Evolutionary conservation across 2,113 vertebrate species (phyloP).

Genomic region (Spermophilus dauricus): DNA sequence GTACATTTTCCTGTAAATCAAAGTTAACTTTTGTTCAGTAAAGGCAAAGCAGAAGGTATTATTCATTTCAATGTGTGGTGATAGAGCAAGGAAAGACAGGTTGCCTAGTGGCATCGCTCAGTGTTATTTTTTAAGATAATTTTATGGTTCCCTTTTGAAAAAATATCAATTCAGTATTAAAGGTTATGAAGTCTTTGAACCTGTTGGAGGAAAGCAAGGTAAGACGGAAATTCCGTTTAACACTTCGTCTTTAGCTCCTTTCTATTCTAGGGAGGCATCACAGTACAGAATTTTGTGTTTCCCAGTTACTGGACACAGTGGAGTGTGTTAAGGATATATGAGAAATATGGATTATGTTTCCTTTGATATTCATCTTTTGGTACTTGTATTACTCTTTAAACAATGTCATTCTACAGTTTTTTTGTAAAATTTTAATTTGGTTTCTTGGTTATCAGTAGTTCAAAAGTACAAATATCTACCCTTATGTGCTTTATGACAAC

Average conservation of each 20-base stretch:
- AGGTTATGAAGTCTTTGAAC: conserved; percentile 76
- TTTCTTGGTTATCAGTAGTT: conserved; percentile 27
- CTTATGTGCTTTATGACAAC: background rate
- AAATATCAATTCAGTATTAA: conserved; percentile 42
- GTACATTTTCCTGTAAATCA: conserved; percentile 62
- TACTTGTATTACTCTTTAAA: conserved; percentile 49
- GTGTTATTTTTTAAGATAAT: conserved; percentile 63
- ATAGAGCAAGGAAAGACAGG: conserved; percentile 35
- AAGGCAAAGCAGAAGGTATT: conserved; percentile 66
- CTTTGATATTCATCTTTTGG: conserved; percentile 60
- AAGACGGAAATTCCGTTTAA: conserved; percentile 58
- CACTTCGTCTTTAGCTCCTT: conserved; percentile 46
- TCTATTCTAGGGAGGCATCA: conserved; percentile 21
- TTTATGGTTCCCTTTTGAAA: conserved; percentile 30
- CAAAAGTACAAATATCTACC: conserved; percentile 23
- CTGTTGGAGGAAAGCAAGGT: conserved; percentile 75
- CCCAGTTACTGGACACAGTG: background rate
- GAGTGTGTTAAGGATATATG: conserved; percentile 34
- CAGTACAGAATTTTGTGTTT: conserved; percentile 49
- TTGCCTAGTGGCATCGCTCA: conserved; percentile 45
- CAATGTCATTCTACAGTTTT: conserved; percentile 35
- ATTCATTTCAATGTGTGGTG: conserved; percentile 42
- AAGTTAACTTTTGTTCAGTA: conserved; percentile 80
- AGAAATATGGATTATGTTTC: conserved; percentile 29
- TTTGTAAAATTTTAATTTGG: conserved; percentile 61